phyloP scores from a whole-genome alignment of 2,797 vertebrate species.

The Threskiornis aethiopicus region DNA sequence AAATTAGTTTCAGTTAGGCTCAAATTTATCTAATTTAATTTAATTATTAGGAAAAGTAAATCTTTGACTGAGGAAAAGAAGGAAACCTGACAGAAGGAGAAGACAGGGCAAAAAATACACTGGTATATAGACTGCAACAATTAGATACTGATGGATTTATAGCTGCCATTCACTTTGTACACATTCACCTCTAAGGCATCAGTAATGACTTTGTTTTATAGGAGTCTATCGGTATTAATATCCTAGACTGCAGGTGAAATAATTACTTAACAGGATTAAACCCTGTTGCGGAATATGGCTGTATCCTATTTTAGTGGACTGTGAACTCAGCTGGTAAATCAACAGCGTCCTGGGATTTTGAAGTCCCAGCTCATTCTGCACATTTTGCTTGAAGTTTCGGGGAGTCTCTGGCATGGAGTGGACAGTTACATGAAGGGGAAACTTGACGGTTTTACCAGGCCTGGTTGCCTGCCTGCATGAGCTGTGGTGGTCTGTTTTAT shows the following conservation, averaged over 20 bases:
- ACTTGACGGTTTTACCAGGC: neutral
- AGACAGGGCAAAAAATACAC: neutral
- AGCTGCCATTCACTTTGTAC: slow-evolving; percentile 22
- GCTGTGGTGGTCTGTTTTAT: neutral
- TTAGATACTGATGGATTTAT: slow-evolving; percentile 41
- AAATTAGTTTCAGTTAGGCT: slow-evolving; percentile 76
- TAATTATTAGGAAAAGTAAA: slow-evolving; percentile 74
- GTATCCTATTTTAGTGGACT: neutral
- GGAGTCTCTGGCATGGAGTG: neutral
- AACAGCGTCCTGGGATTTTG: neutral
- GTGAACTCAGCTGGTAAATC: neutral
- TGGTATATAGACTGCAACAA: neutral
- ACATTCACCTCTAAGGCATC: neutral
- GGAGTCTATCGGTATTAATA: slow-evolving; percentile 28
- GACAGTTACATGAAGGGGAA: neutral
- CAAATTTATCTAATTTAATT: slow-evolving; percentile 76
- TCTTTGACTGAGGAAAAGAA: slow-evolving; percentile 54
- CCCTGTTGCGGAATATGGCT: neutral
- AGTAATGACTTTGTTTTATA: slow-evolving; percentile 40
- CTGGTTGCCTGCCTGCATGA: neutral
- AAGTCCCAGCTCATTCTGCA: neutral
- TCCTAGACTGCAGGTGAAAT: slow-evolving; percentile 21
- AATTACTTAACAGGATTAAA: slow-evolving; percentile 26
- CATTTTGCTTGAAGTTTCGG: neutral
- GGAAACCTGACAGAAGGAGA: slow-evolving; percentile 9